Conservation (phyloP, 2,113 vertebrate genomes). For the Kobus ellipsiprymnus region DNA sequence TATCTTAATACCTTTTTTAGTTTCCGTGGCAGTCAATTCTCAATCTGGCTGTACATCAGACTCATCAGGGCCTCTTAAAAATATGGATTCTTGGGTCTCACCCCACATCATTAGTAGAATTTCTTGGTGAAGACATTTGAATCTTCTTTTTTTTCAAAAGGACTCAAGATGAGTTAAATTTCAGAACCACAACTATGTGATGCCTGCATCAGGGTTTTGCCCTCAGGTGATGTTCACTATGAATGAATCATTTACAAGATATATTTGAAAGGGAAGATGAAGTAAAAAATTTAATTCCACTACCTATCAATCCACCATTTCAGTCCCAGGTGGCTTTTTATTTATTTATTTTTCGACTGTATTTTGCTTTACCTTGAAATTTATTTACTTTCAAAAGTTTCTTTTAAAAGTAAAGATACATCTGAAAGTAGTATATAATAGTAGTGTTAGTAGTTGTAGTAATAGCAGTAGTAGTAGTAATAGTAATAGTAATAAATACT, state of each 20-base stretch:
- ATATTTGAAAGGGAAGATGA: not conserved
- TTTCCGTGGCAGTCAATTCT: not conserved
- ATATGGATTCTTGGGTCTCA: not conserved
- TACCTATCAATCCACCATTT: not conserved
- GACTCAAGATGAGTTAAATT: not conserved
- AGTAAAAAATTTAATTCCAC: not conserved
- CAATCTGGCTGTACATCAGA: not conserved
- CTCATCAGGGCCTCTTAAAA: not conserved
- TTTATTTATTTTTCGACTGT: not conserved
- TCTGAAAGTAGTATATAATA: not conserved
- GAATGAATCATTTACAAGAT: not conserved
- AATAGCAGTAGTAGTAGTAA: not conserved
- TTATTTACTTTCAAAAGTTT: not conserved
- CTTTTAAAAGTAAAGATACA: not conserved
- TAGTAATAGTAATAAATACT: not conserved
- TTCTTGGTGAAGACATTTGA: not conserved
- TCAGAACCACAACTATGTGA: not conserved
- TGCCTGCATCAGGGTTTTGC: not conserved
- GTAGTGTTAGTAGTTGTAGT: not conserved
- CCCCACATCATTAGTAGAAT: not conserved
- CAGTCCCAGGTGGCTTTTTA: not conserved
- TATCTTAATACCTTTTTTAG: not conserved
- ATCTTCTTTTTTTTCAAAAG: not conserved
- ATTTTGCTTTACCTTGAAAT: not conserved
- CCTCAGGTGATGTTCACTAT: not conserved